A percentile compares a stretch with the other conserved stretches of the same genome.
Evolutionary conservation across 2,113 vertebrate genomes (phyloP).

Genomic region (Mus pahari): DNA sequence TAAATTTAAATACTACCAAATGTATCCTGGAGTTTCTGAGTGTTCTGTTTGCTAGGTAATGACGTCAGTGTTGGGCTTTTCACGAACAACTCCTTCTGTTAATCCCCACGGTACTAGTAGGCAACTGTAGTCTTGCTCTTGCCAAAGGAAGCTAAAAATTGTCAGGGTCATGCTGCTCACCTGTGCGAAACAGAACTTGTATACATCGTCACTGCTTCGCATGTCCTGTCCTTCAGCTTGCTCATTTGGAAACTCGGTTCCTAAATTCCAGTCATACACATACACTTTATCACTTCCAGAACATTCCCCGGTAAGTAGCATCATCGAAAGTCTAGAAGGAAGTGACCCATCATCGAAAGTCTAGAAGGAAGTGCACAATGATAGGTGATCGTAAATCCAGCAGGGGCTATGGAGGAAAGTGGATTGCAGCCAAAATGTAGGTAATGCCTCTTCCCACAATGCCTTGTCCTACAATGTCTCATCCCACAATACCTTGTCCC

Average conservation of each 20-base stretch:
- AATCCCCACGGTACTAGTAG: not conserved
- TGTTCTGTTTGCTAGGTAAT: not conserved
- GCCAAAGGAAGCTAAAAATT: not conserved
- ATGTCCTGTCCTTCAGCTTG: not conserved
- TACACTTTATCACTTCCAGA: not conserved
- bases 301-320: not conserved
- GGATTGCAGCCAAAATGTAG: not conserved
- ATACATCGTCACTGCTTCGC: no score
- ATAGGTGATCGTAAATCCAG: not conserved
- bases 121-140: not conserved
- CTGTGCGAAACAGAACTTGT: not conserved
- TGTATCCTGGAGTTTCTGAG: not conserved
- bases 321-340: not conserved
- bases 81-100: not conserved
- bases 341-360: not conserved
- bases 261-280: not conserved
- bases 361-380: not conserved
- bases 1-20: not conserved
- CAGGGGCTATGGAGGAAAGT: not conserved
- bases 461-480: not conserved
- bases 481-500: rapidly evolving
- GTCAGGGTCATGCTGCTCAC: not conserved
- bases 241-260: not conserved
- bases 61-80: not conserved
- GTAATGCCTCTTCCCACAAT: not conserved